Evolutionary conservation across 2,797 vertebrate species (phyloP).

Genomic region (Urocyon cinereoargenteus): DNA sequence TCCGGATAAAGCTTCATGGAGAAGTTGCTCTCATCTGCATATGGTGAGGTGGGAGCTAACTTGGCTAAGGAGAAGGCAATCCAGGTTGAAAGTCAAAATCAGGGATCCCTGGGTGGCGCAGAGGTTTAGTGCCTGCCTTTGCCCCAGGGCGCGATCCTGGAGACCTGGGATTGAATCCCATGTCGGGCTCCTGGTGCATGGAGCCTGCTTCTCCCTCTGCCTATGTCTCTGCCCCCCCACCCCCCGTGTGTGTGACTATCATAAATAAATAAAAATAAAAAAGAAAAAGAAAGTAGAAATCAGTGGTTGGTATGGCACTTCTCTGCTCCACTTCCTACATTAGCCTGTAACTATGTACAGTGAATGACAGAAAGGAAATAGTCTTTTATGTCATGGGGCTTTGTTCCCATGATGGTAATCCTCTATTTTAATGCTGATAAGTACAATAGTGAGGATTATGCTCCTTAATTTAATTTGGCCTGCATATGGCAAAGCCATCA

Average conservation of each 20-base stretch:
- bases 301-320: background rate
- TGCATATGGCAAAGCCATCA: slow-evolving; percentile 82
- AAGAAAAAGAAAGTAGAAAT: background rate
- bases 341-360: background rate
- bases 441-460: slow-evolving; percentile 64
- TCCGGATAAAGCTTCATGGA: background rate
- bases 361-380: slow-evolving; percentile 15
- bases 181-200: too few relatives aligned
- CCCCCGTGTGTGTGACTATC: too few relatives aligned
- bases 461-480: slow-evolving; percentile 78
- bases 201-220: too few relatives aligned
- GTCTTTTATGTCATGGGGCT: slow-evolving; percentile 29
- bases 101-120: background rate
- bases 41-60: background rate
- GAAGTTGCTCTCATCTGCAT: background rate
- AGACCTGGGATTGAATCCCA: too few relatives aligned
- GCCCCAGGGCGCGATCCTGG: too few relatives aligned
- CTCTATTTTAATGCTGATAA: slow-evolving; percentile 62
- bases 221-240: too few relatives aligned
- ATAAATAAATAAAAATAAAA: too few relatives aligned
- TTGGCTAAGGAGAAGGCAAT: background rate
- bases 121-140: too few relatives aligned
- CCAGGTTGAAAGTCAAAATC: background rate
- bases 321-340: background rate
- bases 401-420: slow-evolving; percentile 68